Evolutionary conservation across 2,113 vertebrate genomes (phyloP), one percentile per base, ranked within the genome.

Genomic region (Plecotus auritus): DNA sequence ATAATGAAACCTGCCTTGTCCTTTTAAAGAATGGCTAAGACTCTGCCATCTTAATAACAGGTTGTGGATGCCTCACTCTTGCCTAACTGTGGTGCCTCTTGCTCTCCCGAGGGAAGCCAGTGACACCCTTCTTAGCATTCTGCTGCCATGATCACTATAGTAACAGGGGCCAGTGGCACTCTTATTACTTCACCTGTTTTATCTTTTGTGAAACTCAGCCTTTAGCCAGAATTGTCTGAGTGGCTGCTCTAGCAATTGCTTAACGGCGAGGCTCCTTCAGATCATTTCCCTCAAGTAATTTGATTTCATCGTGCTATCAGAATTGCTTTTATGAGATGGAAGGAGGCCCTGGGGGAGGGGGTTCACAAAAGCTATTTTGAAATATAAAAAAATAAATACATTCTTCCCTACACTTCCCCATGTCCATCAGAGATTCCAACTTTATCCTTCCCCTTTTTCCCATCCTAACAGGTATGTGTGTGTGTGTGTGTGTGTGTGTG

Each of bases 131-230:
- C 95, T 98, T 98, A 97, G 97, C 97, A 98, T 98, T 97, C 98
- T 86, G 47, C 59, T 94, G 89, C 93, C 35, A 12, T 40, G 4
- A 94, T 98, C 97, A 90, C 96, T 97, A 93, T 97, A 97, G 98
- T 96, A 96, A 96, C 91, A 96, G 84, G 96, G 98, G 96, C 96
- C 95, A 95, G 91, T 96, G 97, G 98, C 98, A 96, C 95, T 98
- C 96, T 97, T 97, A 98, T 98, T 98, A 98, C 98, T 98, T 98
- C 95, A 98, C 97, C 97, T 98, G 98, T 98, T 98, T 98, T 98
- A 98, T 98, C 98, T 98, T 98, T 98, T 98, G 97, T 98, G 98
- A 98, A 98, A 98, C 97, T 97, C 98, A 98, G 98, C 97, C 97
- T 97, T 98, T 97, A 97, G 97, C 97, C 95, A 97, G 97, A 98